A percentile compares a stretch with the other conserved stretches of the same genome.
These are phyloP conservation scores for Sebastes elongatus DNA, from an alignment of 2,797 vertebrate genomes.

Conservation along the genomic window DNA sequence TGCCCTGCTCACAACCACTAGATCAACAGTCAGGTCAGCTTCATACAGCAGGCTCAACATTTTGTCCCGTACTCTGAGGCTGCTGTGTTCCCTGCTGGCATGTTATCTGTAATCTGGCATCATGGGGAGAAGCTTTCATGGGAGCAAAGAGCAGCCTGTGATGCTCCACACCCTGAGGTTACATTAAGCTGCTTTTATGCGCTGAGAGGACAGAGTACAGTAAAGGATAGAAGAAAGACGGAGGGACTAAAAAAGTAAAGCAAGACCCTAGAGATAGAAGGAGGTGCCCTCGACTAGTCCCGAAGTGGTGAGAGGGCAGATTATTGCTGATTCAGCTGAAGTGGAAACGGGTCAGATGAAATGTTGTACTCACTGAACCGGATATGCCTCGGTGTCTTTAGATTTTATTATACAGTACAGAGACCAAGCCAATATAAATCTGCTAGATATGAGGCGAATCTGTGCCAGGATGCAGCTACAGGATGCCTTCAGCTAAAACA, in stretches of 20 bases:
- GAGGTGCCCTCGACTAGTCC: conserved; percentile 14
- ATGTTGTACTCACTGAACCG: conserved; percentile 38
- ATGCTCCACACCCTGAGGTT: conserved; percentile 63
- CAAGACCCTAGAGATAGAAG: conserved; percentile 35
- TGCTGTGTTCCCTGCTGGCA: conserved; percentile 20
- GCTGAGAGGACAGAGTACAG: conserved; percentile 44
- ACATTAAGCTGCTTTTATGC: conserved; percentile 74
- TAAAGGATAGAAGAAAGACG: conserved; percentile 8
- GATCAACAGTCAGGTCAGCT: not conserved
- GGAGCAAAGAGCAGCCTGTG: conserved; percentile 40
- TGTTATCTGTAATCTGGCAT: conserved; percentile 50
- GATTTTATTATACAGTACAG: conserved; percentile 23
- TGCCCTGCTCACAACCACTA: not conserved
- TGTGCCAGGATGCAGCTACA: conserved; percentile 4
- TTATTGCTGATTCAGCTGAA: conserved; percentile 59
- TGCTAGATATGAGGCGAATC: not conserved
- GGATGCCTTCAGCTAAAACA: conserved; percentile 27
- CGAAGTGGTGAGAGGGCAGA: conserved; percentile 24
- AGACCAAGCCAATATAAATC: conserved; percentile 8
- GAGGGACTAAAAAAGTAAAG: conserved; percentile 36
- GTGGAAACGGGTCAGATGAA: conserved; percentile 61
- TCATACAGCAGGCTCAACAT: not conserved
- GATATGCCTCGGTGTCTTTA: conserved; percentile 11
- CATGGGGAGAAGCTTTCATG: conserved; percentile 29
- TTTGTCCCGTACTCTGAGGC: not conserved